Conservation (phyloP, 2,797 vertebrate genomes). For the Coranthus polyacanthus region DNA sequence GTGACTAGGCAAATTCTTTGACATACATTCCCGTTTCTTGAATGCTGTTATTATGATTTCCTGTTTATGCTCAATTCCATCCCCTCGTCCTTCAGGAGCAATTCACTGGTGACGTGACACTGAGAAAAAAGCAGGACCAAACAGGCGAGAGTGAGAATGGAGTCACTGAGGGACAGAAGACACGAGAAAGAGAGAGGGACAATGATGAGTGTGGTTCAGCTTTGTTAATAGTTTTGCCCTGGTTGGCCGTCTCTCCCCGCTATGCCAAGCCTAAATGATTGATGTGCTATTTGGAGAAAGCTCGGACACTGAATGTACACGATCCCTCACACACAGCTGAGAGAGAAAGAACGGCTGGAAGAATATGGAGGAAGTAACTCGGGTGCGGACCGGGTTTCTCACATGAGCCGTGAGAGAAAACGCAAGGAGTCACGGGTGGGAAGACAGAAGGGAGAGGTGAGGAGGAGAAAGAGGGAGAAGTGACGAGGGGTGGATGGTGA, state of each 20-base stretch:
- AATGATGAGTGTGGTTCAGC: constrained; percentile 67
- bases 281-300: constrained; percentile 82
- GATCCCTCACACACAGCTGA: constrained; percentile 57
- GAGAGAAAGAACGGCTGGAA: constrained; percentile 29
- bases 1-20: too few species aligned
- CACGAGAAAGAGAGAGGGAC: constrained; percentile 41
- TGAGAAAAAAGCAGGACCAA: constrained; percentile 19
- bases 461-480: constrained; percentile 18
- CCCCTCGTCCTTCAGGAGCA: constrained; percentile 24
- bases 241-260: constrained; percentile 58
- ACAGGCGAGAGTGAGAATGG: constrained; percentile 3
- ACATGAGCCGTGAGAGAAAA: constrained; percentile 38
- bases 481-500: constrained; percentile 2
- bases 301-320: constrained; percentile 68
- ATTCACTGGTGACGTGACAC: constrained; percentile 27
- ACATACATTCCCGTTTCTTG: too few species aligned
- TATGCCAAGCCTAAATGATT: constrained; percentile 72
- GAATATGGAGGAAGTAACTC: constrained; percentile 24
- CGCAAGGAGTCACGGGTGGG: constrained; percentile 15
- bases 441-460: constrained; percentile 29
- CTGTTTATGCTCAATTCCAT: constrained; percentile 5
- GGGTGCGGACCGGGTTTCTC: constrained; percentile 53
- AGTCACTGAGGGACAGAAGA: constrained; percentile 37
- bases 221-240: constrained; percentile 75
- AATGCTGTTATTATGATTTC: too few species aligned